Evolutionary conservation across 1,140 invertebrate species (phyloP).

Genomic region (Brachionus sp.): DNA sequence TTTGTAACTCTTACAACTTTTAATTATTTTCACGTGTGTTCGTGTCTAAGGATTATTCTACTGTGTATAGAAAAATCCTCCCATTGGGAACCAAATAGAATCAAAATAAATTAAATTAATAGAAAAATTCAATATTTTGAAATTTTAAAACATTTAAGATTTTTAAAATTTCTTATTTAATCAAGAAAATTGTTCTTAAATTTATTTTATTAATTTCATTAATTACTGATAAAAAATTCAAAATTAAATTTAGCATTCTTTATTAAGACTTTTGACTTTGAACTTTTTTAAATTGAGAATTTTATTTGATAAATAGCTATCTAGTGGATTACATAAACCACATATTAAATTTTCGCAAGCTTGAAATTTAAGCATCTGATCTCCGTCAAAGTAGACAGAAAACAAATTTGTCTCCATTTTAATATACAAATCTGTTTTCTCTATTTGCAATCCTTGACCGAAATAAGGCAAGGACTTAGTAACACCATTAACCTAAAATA

Average conservation of each 20-base stretch:
- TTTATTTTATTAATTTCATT: too few relatives aligned
- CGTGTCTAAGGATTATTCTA: too few relatives aligned
- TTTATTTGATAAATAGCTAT: not conserved
- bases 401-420: not conserved
- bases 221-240: not conserved
- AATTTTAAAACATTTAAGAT: too few relatives aligned
- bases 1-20: too few relatives aligned
- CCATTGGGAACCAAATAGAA: too few relatives aligned
- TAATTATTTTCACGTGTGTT: too few relatives aligned
- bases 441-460: not conserved
- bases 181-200: too few relatives aligned
- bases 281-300: not conserved
- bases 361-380: not conserved
- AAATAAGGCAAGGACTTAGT: not conserved
- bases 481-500: not conserved
- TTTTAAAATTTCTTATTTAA: too few relatives aligned
- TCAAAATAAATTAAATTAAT: too few relatives aligned
- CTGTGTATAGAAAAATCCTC: too few relatives aligned
- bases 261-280: not conserved
- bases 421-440: not conserved
- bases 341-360: not conserved
- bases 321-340: not conserved
- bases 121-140: too few relatives aligned
- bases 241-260: not conserved
- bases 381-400: slow-evolving; percentile 21